Evolutionary conservation across 2,797 vertebrate species (phyloP).

Genomic region (Odontamblyopus rebecca): DNA sequence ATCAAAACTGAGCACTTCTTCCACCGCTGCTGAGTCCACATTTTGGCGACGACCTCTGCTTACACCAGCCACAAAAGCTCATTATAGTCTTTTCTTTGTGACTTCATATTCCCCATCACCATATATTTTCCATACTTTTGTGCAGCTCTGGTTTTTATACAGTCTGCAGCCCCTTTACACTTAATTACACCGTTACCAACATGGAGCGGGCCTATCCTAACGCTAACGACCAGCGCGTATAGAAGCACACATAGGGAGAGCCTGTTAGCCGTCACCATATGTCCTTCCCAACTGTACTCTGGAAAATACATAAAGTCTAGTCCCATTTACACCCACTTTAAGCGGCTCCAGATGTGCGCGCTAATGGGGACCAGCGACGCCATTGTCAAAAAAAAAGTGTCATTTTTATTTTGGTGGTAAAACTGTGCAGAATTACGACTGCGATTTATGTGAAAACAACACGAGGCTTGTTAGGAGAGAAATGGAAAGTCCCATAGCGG

Average conservation of each 20-base stretch:
- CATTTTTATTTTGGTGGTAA: slow-evolving; percentile 26
- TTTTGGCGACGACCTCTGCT: not conserved
- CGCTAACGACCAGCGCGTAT: not conserved
- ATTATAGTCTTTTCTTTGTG: not conserved
- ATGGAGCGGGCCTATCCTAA: not conserved
- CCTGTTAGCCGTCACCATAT: slow-evolving; percentile 20
- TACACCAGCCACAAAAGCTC: not conserved
- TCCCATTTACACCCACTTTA: slow-evolving; percentile 49
- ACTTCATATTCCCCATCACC: not conserved
- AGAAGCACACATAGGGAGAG: not conserved
- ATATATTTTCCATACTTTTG: not conserved
- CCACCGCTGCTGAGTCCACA: not conserved
- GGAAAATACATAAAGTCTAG: slow-evolving; percentile 47
- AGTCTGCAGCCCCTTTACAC: not conserved
- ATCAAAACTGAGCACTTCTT: too few relatives aligned
- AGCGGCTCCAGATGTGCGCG: slow-evolving; percentile 50
- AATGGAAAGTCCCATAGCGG: slow-evolving; percentile 45
- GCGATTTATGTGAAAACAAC: slow-evolving; percentile 35
- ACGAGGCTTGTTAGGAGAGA: slow-evolving; percentile 36
- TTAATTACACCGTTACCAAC: not conserved
- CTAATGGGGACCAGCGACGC: slow-evolving; percentile 35
- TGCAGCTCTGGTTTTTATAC: not conserved
- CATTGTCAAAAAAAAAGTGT: slow-evolving; percentile 20
- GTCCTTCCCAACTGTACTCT: slow-evolving; percentile 49
- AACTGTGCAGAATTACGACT: slow-evolving; percentile 10